Base-by-base conservation (phyloP, 1,140 invertebrate genomes). In the Macrosteles quadrilineatus region DNA sequence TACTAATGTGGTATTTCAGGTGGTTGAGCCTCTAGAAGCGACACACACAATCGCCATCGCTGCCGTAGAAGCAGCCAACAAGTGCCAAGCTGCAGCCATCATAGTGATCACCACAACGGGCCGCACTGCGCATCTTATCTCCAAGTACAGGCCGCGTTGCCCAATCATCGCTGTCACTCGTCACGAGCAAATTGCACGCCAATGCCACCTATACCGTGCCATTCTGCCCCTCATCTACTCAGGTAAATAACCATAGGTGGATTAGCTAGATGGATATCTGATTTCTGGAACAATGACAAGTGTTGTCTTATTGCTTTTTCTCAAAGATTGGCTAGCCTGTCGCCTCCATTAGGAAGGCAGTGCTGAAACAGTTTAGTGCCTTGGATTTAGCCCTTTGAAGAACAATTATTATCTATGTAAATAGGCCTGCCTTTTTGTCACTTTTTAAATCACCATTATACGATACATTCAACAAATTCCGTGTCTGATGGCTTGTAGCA, bases 111-210 rank as follows among this genome's bases (percentile, higher is more conserved):
- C 98, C 23, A 99, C 97, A 0, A 93, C 93, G 57, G 98, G 98
- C 71, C 87, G 91, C 63, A 96, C 95, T 0, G 95, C 96, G 2
- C 90, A 95, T 82, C 83, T 97, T 70, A 87, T 99, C 71, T 91
- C 96, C 73, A 98, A 98, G 78, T 99, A 98, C 83, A 86, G 93
- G 72, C 97, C 98, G 62, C 86, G 93, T 57, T 98, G 97, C 80
- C 98, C 98, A 29, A 97, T 99, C 74, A 93, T 99, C 76, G 93
- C 97, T 19, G 93, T 99, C 30, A 99, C 97, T 1, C 84, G 98
- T 25, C 89, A 90, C 75, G 83, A 87, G 21, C 92, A 94, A 81
- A 93, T 94, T 3, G 96, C 97, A 32, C 85, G 98, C 64, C 97
- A 99, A 82, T 88, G 90, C 57, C 97, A 99, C 84, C 83, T 99